Base-by-base conservation (phyloP, 1,140 invertebrate genomes). In the Melipona quadrifasciata region DNA sequence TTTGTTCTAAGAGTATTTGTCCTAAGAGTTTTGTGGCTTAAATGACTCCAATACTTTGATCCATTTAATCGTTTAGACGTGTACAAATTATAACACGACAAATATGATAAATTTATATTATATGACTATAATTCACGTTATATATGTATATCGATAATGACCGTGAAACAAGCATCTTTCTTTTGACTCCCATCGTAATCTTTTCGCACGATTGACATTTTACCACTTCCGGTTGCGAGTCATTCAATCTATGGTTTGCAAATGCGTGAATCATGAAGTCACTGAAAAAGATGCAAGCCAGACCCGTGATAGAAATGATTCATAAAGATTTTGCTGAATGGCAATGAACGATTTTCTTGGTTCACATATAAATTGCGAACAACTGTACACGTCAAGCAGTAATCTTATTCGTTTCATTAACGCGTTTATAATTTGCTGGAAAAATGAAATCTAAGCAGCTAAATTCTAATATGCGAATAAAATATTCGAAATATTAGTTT, bases 211-310 rank as follows among this genome's bases (percentile, higher is more conserved):
- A 16, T 61, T 47, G 4, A 76, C 74, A 61, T 31, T 58, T 21
- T 39, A 19, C 24, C 34, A 61, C 24, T 61, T 76, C 74, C 74
- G 74, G 74, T 61, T 6, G 16, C 24, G 16, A 61, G 24, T 76
- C 57, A 61, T 61, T 76, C 74, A 31, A 75, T 75, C 16, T 21
- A 39, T 10, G 14, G 10, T 61, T 76, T 76, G 14, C 34, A 27
- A 31, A 10, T 64, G 74, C 34, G 6, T 76, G 74, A 76, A 61
- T 76, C 74, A 76, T n/a, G 19, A 39, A 34, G 10, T 39, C 73
- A 61, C 1, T 17, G 34, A 39, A 19, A 61, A 75, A 61, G 39
- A 75, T 21, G 73, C 39, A 34, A 58, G 21, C 31, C 1, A 10
- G 21, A 75, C 31, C 27, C 14, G 21, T 58, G 73, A 53, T 51